These are phyloP conservation scores for Campaea margaritaria DNA, from an alignment of 2,888 invertebrate species.

Conservation along the genomic window DNA sequence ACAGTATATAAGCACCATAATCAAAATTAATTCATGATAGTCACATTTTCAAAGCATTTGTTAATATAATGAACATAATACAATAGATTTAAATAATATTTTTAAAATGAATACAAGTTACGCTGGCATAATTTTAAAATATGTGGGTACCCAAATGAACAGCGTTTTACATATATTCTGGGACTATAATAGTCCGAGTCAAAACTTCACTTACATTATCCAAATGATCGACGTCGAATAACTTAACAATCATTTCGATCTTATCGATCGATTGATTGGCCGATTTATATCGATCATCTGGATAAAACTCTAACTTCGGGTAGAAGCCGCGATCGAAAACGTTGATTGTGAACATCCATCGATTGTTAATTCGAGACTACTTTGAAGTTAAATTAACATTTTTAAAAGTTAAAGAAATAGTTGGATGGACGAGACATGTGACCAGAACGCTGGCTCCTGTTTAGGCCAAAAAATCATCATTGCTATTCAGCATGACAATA, in stretches of 20 bases:
- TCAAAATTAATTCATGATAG: slow-evolving; percentile 43
- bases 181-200: background rate
- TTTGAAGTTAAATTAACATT: background rate
- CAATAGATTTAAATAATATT: background rate
- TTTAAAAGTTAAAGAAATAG: too few relatives aligned
- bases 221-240: background rate
- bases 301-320: background rate
- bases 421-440: too few relatives aligned
- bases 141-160: background rate
- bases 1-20: slow-evolving; percentile 16
- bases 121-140: background rate
- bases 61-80: slow-evolving; percentile 1
- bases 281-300: background rate
- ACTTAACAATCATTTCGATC: too few relatives aligned
- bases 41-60: slow-evolving; percentile 27
- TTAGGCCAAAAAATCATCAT: too few relatives aligned
- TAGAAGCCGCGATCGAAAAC: too few relatives aligned
- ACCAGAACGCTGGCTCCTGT: too few relatives aligned
- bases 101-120: background rate
- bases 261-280: background rate
- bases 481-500: too few relatives aligned
- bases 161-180: background rate
- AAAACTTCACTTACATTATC: background rate
- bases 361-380: background rate
- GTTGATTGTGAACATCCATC: background rate